phyloP scores from a whole-genome alignment of 2,797 vertebrate species.

The Manis pentadactyla region DNA sequence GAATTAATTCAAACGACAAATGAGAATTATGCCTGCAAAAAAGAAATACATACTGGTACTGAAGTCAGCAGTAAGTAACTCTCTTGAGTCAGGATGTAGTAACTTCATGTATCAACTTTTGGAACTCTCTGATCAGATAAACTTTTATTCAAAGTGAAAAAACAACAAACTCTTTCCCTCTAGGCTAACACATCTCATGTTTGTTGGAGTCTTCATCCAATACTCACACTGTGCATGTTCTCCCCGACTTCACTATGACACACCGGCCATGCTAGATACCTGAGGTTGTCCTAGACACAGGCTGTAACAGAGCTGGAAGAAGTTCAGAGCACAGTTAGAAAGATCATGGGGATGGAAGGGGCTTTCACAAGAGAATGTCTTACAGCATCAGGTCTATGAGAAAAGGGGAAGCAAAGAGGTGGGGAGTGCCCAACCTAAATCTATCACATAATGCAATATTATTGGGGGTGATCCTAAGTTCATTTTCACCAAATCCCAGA shows the following conservation, averaged over 20 bases:
- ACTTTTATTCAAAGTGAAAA: conserved; percentile 4
- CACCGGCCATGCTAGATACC: not conserved
- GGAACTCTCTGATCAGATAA: conserved; percentile 43
- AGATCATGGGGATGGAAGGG: not conserved
- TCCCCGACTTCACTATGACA: not conserved
- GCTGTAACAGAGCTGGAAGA: not conserved
- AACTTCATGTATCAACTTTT: conserved; percentile 28
- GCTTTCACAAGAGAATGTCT: not conserved
- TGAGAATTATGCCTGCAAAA: conserved; percentile 34
- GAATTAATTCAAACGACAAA: conserved; percentile 60
- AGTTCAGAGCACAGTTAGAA: not conserved
- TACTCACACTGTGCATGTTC: not conserved
- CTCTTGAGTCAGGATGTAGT: not conserved
- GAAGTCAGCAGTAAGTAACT: not conserved
- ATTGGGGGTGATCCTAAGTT: not conserved
- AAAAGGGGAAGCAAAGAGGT: not conserved
- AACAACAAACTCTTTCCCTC: not conserved
- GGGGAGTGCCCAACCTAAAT: not conserved
- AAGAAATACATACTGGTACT: conserved; percentile 34
- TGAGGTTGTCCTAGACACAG: not conserved
- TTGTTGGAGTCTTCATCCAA: not conserved
- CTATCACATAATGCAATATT: not conserved
- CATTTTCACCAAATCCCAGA: conserved; percentile 1
- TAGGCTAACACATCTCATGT: not conserved
- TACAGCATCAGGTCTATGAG: not conserved